Percentiles rank a stretch among this genome's conserved stretches.
Evolutionary conservation across 2,888 invertebrate species (phyloP).

Genomic region (Entomobrya proxima): DNA sequence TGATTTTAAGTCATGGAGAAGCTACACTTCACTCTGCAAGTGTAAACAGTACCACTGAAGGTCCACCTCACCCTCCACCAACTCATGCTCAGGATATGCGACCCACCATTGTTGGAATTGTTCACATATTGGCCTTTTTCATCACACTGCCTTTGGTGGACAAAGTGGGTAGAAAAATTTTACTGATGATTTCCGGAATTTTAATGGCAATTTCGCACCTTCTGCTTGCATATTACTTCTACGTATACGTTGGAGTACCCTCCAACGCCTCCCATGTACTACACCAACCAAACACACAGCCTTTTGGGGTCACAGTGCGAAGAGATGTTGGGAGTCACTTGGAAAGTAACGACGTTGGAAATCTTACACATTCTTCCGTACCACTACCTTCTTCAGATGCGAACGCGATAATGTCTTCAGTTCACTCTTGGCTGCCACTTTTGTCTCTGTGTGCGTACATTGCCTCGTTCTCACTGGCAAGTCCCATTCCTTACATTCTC

Average conservation of each 20-base stretch:
- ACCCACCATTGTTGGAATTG: conserved; percentile 87
- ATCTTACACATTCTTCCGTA: background rate
- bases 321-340: background rate
- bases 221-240: conserved; percentile 81
- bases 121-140: conserved; percentile 83
- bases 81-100: conserved; percentile 80
- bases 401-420: conserved; percentile 76
- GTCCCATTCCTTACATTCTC: conserved; percentile 82
- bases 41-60: conserved; percentile 75
- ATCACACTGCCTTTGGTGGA: conserved; percentile 82
- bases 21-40: conserved; percentile 25
- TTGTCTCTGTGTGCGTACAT: conserved; percentile 82
- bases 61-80: conserved; percentile 16
- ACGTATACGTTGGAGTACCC: background rate
- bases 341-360: background rate
- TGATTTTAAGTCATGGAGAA: conserved; percentile 81
- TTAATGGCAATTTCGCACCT: conserved; percentile 80
- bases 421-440: conserved; percentile 81
- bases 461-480: conserved; percentile 81
- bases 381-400: background rate
- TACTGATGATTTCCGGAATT: conserved; percentile 81
- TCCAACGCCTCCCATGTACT: background rate
- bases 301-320: background rate
- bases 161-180: conserved; percentile 81
- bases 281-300: background rate